Base-by-base conservation (phyloP, 2,888 invertebrate genomes). In the Oxystoma pomonae region DNA sequence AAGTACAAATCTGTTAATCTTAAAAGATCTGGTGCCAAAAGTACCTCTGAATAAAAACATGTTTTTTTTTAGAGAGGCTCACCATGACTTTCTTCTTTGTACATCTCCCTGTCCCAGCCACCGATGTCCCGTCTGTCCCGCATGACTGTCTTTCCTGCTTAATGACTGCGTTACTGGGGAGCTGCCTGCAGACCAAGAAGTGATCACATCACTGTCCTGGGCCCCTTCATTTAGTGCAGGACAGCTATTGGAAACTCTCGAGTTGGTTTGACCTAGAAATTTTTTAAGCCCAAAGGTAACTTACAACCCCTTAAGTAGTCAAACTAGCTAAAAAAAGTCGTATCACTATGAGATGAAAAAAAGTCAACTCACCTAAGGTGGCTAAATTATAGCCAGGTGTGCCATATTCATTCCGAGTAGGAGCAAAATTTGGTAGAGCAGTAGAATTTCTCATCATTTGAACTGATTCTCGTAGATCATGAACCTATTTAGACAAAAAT, bases 41-140 rank as follows among this genome's bases (percentile, higher is more conserved):
- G n/a, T n/a, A n/a, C n/a, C n/a, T n/a, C n/a, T n/a, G n/a, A n/a
- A n/a, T n/a, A n/a, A n/a, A n/a, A n/a, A n/a, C n/a, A n/a, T n/a
- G n/a, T n/a, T n/a, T n/a, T n/a, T n/a, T n/a, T n/a, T n/a, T n/a
- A n/a, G n/a, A n/a, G n/a, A 35, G 35, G 5, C 3, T 35, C 12
- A 35, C 94, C 94, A 94, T 69, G 93, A 93, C 76, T 92, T 87
- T 70, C 94, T 83, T 1, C 91, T 83, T 65, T 81, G 80, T 1
- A 78, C 73, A 67, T 81, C 80, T n/a, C 79, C 78, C 70, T 80
- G 80, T 66, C 79, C 79, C 58, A 81, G 66, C 79, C 80, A 81
- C n/a, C n/a, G 53, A 12, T 3, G 12, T 3, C 35, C 80, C 16
- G 79, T 78, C 70, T 80, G 80, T 66, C 79, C 79, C 58, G 81